A percentile compares a stretch with the other conserved stretches of the same genome.
Evolutionary conservation across 2,888 invertebrate species (phyloP).

Genomic region (Sceliomorpha sp.): DNA sequence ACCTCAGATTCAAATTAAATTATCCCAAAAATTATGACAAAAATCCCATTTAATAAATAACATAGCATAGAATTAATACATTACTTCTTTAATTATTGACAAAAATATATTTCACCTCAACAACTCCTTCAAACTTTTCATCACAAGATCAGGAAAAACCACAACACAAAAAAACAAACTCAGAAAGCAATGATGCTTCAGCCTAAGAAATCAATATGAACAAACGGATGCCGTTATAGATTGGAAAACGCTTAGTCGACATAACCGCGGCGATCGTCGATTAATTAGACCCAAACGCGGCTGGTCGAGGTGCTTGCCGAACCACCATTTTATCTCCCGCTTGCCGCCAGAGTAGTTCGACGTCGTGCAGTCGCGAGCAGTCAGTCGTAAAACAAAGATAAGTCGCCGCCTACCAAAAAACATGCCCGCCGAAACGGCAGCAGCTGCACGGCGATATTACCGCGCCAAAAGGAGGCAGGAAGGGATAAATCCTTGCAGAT

Average conservation of each 20-base stretch:
- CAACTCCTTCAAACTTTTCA: too few relatives aligned
- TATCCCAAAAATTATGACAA: too few relatives aligned
- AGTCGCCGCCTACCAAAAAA: conserved; percentile 79
- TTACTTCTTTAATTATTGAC: too few relatives aligned
- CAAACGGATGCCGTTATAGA: not conserved
- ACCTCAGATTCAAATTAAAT: too few relatives aligned
- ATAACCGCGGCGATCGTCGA: conserved; percentile 54
- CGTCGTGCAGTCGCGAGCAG: conserved; percentile 68
- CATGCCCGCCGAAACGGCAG: conserved; percentile 75
- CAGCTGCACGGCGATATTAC: conserved; percentile 71
- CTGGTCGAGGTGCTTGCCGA: conserved; percentile 47
- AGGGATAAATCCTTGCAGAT: conserved; percentile 76
- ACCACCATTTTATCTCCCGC: conserved; percentile 68
- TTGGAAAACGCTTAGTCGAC: conserved; percentile 7
- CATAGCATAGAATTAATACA: too few relatives aligned
- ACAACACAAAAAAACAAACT: too few relatives aligned
- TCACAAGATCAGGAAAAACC: too few relatives aligned
- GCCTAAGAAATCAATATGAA: too few relatives aligned
- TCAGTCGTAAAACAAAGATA: conserved; percentile 79
- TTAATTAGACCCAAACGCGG: conserved; percentile 66
- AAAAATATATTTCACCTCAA: too few relatives aligned
- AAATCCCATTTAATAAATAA: too few relatives aligned
- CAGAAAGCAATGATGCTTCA: too few relatives aligned
- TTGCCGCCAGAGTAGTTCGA: conserved; percentile 62
- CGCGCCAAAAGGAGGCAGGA: conserved; percentile 73